Base-by-base conservation (phyloP, 2,797 vertebrate species). In the Columba guinea region DNA sequence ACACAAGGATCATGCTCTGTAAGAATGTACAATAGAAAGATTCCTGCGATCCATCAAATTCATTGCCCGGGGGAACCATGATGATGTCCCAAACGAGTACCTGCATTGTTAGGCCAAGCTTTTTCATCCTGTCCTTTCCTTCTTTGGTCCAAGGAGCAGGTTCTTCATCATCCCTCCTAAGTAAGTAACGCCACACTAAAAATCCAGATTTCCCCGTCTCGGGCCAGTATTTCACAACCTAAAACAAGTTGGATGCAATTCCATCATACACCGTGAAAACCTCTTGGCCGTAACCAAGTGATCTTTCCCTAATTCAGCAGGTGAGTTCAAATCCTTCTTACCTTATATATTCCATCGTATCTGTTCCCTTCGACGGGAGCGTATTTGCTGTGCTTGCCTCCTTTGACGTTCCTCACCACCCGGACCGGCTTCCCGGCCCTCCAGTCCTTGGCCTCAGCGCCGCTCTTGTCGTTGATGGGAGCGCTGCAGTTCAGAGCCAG, bases 281-380 rank as follows among this genome's bases (percentile, higher is more conserved):
- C 17, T 39, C 30, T 4, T 4, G n/a, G 34, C 59, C 62, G 13
- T 1, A 26, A 28, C 13, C 70, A 30, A 30, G 7, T 1, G 8
- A 2, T 1, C 15, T 6, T 9, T 20, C 30, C 44, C 30, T 9
- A 14, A 7, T 0, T 6, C 13, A 51, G 41, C 0, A 53, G 35
- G 39, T 1, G 0, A 7, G 5, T 1, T 18, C 20, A 37, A 53
- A 16, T 10, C 28, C 28, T 49, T 2, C 93, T 81, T 34, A 99
- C 99, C 98, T 99, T 99, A 86, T 99, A 99, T 85, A 99, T 99
- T 7, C 99, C 99, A 3, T 99, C 99, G 1, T 99, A 99, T 89
- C 99, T 90, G 97, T 99, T 99, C 37, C 99, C 99, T 55, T 99
- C 99, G 3, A 98, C 97, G 0, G 99, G 99, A 2, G 97, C 98